phyloP scores from a whole-genome alignment of 2,113 vertebrate species.

The Podarcis muralis region DNA sequence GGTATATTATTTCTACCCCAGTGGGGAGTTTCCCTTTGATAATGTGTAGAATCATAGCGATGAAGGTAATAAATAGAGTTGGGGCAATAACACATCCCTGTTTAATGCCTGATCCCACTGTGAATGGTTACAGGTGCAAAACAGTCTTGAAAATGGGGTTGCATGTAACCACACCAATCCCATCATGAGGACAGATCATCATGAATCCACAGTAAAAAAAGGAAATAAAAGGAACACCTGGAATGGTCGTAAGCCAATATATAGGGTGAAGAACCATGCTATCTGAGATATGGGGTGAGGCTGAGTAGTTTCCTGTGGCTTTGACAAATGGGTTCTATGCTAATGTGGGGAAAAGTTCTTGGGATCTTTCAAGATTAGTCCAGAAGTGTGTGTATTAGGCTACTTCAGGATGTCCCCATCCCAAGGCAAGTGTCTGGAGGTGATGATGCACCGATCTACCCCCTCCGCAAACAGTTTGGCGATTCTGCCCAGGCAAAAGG shows the following conservation, averaged over 20 bases:
- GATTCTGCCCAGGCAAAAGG: constrained; percentile 24
- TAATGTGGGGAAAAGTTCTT: background rate
- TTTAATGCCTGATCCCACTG: too few species aligned
- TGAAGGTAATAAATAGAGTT: too few species aligned
- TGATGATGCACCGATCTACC: background rate
- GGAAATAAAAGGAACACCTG: too few species aligned
- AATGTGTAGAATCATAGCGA: too few species aligned
- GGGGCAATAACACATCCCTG: too few species aligned
- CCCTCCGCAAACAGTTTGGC: constrained; percentile 29
- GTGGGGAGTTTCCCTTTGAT: too few species aligned
- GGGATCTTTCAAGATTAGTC: background rate
- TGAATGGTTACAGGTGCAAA: background rate
- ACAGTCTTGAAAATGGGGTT: background rate
- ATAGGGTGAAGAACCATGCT: too few species aligned
- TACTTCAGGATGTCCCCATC: background rate
- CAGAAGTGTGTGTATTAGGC: fast-evolving
- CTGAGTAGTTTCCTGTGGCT: too few species aligned
- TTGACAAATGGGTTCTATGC: background rate
- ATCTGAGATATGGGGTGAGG: background rate
- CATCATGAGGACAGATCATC: too few species aligned
- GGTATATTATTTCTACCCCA: too few species aligned
- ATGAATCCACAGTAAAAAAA: too few species aligned
- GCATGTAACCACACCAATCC: too few species aligned
- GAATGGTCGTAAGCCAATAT: background rate
- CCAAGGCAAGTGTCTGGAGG: background rate